These are phyloP conservation scores for Melieria omissa DNA, from an alignment of 2,888 invertebrate species.

Conservation along the genomic window DNA sequence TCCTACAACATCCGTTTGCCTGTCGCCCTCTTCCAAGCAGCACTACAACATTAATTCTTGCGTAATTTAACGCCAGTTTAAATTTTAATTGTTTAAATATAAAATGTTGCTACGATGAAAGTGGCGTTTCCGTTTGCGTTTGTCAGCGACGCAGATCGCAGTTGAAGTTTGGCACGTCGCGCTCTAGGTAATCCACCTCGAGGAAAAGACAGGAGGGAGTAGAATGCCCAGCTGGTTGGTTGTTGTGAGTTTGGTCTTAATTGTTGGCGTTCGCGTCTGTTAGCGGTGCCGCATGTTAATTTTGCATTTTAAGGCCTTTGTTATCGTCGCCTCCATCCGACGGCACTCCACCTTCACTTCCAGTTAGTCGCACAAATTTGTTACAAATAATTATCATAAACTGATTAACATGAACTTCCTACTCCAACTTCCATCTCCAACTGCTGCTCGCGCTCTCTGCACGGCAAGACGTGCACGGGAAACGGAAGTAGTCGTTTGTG, in stretches of 20 bases:
- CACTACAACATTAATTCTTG: constrained; percentile 52
- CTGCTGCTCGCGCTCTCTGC: background rate
- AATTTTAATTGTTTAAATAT: constrained; percentile 63
- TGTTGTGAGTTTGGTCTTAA: constrained; percentile 55
- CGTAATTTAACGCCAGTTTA: constrained; percentile 64
- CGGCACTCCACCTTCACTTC: constrained; percentile 40
- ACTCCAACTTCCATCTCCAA: background rate
- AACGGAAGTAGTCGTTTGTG: constrained; percentile 48
- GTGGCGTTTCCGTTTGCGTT: no score
- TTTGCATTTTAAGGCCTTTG: constrained; percentile 28
- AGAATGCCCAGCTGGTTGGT: no score
- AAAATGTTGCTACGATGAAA: constrained; percentile 43
- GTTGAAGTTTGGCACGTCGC: background rate
- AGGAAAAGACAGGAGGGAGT: background rate
- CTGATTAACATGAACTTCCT: constrained; percentile 64
- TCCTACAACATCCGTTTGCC: no score
- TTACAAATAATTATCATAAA: constrained; percentile 67
- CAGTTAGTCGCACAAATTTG: constrained; percentile 56
- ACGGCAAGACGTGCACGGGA: constrained; percentile 35
- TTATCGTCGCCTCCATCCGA: background rate
- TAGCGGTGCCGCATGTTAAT: constrained; percentile 39
- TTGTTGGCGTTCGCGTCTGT: constrained; percentile 44
- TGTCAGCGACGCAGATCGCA: constrained; percentile 43
- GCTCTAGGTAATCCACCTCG: background rate
- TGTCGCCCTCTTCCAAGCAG: no score